Base-by-base conservation (phyloP, 2,888 invertebrate genomes). In the Parasteatoda lunata region DNA sequence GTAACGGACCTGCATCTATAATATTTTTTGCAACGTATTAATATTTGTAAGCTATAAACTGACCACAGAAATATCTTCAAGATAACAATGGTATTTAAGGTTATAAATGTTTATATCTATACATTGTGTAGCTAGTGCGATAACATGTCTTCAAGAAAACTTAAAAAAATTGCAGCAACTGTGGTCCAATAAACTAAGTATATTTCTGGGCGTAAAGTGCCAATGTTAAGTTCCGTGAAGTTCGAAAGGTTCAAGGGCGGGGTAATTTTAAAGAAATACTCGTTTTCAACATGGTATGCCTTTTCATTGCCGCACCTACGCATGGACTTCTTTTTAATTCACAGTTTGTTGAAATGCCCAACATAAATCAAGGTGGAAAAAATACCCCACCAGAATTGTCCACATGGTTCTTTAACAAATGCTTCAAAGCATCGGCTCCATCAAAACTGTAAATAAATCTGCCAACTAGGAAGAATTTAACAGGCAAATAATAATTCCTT, bases 231-330 rank as follows among this genome's bases (percentile, higher is more conserved):
- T 77, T 81, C 77, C 85, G 76, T 72, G 77, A 69, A 78, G 73
- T 77, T 73, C 84, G 59, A 64, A 64, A 51, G 64, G 80, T 86
- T 77, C 76, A 86, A 72, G 85, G 85, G 80, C 76, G 85, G 85
- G 85, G 80, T 80, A 77, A n/a, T 47, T 52, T 69, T 45, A 86
- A 86, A 76, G 76, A 78, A 84, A 78, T 71, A 77, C 80, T 47
- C 80, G 78, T 84, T 80, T 84, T 73, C n/a, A 48, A 51, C 59
- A 30, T 48, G 48, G 84, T 68, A 69, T 73, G 84, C 78, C 65
- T 77, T 84, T 69, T 75, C n/a, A 66, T 49, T 65, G 48, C 84
- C 85, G 80, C 85, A 68, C 85, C 85, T 86, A 86, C 85, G 85
- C 85, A 80, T 66, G 48, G 65, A 71, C 15, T 64, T 69, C 47